Evolutionary conservation across 2,797 vertebrate species (phyloP).

Genomic region (Lepilemur septentrionalis): DNA sequence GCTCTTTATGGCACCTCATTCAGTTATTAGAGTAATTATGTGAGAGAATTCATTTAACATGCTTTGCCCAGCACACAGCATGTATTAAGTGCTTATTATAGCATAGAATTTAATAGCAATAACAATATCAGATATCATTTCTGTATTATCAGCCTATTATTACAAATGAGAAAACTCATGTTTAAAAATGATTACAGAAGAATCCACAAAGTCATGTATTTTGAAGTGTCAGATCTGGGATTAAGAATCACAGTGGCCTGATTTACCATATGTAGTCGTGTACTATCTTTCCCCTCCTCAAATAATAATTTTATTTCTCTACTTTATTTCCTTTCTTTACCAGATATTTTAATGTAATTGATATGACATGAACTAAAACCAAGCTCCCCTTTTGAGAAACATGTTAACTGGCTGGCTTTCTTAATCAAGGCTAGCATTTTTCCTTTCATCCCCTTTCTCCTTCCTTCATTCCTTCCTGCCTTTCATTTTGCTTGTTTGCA

Average conservation of each 20-base stretch:
- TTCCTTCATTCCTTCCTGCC: background rate
- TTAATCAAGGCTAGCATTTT: background rate
- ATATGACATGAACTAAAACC: background rate
- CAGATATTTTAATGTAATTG: background rate
- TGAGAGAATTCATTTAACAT: background rate
- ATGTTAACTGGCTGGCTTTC: background rate
- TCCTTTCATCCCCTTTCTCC: background rate
- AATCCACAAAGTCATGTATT: background rate
- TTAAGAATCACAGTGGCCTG: background rate
- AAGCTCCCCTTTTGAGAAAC: background rate
- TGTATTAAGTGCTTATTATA: background rate
- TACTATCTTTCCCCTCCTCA: background rate
- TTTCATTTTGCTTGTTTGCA: background rate
- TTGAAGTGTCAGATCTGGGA: background rate
- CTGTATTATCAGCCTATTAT: background rate
- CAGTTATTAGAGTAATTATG: background rate
- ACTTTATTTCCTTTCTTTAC: background rate
- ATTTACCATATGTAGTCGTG: background rate
- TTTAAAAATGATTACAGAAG: background rate
- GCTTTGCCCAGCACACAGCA: background rate
- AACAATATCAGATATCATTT: background rate
- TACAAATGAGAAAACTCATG: background rate
- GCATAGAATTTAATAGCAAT: background rate
- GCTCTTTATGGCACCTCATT: background rate
- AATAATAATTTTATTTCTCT: background rate